Conservation (phyloP, 2,797 vertebrate species). For the Molothrus ater region DNA sequence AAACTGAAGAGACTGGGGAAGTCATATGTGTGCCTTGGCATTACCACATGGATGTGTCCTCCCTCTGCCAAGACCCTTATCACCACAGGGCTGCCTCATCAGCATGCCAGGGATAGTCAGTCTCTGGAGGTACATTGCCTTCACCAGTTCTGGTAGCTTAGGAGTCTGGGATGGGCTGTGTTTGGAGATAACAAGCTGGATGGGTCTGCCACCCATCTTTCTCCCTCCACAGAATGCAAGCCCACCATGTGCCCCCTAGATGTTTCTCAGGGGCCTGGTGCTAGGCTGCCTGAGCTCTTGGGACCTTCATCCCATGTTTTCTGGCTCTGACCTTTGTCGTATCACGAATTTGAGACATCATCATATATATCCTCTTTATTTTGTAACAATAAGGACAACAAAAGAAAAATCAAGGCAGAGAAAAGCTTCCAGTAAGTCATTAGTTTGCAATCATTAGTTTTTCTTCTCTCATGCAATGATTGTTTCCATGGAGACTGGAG, state of each 20-base stretch:
- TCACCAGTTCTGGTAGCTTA: background rate
- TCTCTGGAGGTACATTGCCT: background rate
- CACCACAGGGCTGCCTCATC: background rate
- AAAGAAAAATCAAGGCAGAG: conserved; percentile 6
- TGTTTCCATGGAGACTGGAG: conserved; percentile 64
- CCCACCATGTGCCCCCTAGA: background rate
- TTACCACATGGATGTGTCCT: background rate
- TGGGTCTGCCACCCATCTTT: background rate
- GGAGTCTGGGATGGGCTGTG: background rate
- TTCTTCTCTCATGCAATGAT: background rate
- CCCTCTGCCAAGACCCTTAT: background rate
- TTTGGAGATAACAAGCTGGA: background rate
- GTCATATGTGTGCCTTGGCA: background rate
- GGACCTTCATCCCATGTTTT: background rate
- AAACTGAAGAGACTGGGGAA: background rate
- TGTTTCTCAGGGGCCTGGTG: background rate
- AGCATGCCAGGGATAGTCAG: background rate
- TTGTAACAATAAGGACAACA: background rate
- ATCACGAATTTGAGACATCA: background rate
- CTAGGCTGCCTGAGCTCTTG: background rate
- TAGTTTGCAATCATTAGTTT: conserved; percentile 29
- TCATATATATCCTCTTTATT: background rate
- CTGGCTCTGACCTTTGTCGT: background rate
- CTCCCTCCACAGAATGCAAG: background rate
- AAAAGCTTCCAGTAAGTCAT: conserved; percentile 49